Evolutionary conservation across 2,113 vertebrate genomes (phyloP), one percentile per base, ranked within the genome.

Genomic region (Tragelaphus scriptus): DNA sequence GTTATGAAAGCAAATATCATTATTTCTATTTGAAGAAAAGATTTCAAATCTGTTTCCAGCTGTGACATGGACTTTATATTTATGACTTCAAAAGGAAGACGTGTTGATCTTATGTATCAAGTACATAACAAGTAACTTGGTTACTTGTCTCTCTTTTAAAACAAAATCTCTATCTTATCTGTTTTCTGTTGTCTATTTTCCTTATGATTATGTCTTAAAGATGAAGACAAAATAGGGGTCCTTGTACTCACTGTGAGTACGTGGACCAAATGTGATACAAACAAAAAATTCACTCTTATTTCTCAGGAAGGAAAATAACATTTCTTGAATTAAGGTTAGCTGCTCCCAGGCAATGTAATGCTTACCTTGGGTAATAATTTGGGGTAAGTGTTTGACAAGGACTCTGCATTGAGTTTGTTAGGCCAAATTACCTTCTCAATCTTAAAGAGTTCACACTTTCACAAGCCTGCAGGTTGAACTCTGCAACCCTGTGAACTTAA

Each of bases 21-120:
- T 49, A 90, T 77, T 92, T 96, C 63, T 92, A 23, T 53, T 56
- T 93, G 14, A 61, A 95, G 81, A 53, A 88, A 92, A 94, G 44
- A 91, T 88, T 95, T 96, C 88, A 96, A n/a, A 90, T 91, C 51
- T 91, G 36, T 10, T 91, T 97, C 14, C 40, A 96, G 47, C 36
- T 63, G 15, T 58, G 40, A 97, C 85, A 95, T 85, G 79, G 49
- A 40, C 25, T 96, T 95, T 91, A 36, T 89, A 89, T 71, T 63
- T 97, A 16, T 58, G 63, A 58, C 36, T 91, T 94, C 51, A 80
- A 89, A 95, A 82, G 82, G 40, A 91, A 95, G 36, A 87, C 49
- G 40, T 53, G 6, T 90, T 94, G 84, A 89, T 89, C 28, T 88
- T 92, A 47, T 61, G 15, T 82, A 81, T 75, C n/a, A 75, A 75